phyloP scores from a whole-genome alignment of 2,888 invertebrate genomes.

The Oscheius sp. region DNA sequence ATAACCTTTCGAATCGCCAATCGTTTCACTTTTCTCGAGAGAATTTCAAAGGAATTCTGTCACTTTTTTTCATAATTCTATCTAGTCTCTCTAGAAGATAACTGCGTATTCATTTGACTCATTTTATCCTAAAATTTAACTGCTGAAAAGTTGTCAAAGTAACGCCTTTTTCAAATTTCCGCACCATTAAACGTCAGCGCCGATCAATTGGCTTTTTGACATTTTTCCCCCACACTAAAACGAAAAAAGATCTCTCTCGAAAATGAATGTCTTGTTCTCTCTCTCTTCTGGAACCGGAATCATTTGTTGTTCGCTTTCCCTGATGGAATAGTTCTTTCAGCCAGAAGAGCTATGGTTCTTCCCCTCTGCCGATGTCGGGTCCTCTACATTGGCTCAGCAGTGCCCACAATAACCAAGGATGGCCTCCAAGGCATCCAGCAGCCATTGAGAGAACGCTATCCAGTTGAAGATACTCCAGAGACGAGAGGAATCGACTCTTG shows the following conservation, averaged over 20 bases:
- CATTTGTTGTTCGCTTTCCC: not conserved
- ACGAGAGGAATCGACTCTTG: slow-evolving; percentile 92
- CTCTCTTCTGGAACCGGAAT: slow-evolving; percentile 13
- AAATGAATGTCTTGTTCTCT: not conserved
- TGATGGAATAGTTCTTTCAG: not conserved
- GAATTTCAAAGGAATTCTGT: too few species aligned
- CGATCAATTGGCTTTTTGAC: not conserved
- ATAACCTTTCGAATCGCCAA: too few species aligned
- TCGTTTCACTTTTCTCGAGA: not conserved
- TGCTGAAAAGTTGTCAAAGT: too few species aligned
- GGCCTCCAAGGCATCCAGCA: slow-evolving; percentile 86
- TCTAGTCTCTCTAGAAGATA: too few species aligned
- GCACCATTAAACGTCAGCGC: too few species aligned
- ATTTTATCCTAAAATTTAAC: too few species aligned
- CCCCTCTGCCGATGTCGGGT: slow-evolving; percentile 96
- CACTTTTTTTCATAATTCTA: too few species aligned
- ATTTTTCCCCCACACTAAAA: not conserved
- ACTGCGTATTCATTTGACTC: too few species aligned
- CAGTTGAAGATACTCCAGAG: slow-evolving; percentile 87
- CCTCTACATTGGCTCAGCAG: slow-evolving; percentile 92
- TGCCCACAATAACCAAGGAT: slow-evolving; percentile 96
- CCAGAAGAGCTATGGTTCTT: slow-evolving; percentile 51
- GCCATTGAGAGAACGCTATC: slow-evolving; percentile 92
- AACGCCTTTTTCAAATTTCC: too few species aligned
- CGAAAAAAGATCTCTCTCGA: not conserved